phyloP scores from a whole-genome alignment of 2,797 vertebrate genomes.

The Thaleichthys pacificus region DNA sequence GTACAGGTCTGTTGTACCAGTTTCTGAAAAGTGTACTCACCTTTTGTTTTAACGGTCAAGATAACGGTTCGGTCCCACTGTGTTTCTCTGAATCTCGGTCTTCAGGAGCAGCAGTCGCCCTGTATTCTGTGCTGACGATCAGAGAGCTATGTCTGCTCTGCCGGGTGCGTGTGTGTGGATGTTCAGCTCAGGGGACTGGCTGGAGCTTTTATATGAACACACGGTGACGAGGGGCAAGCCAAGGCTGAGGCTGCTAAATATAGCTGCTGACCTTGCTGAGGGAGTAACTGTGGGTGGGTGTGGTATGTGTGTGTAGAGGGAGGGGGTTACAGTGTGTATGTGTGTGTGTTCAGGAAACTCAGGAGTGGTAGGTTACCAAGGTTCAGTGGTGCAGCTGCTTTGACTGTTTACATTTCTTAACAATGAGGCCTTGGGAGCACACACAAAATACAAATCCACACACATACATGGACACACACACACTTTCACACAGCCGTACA shows the following conservation, averaged over 20 bases:
- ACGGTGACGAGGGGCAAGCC: conserved; percentile 50
- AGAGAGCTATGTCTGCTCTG: not conserved
- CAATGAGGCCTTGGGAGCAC: conserved; percentile 12
- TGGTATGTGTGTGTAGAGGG: conserved; percentile 20
- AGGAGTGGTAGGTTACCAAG: conserved; percentile 5
- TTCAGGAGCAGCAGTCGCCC: not conserved
- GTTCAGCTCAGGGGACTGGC: conserved; percentile 42
- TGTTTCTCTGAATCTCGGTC: not conserved
- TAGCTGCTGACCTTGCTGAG: conserved; percentile 69
- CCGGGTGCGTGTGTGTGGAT: conserved; percentile 4
- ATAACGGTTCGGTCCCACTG: not conserved
- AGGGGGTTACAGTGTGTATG: conserved; percentile 6
- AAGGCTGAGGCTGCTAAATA: conserved; percentile 63
- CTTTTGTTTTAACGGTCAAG: not conserved
- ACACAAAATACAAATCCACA: not conserved
- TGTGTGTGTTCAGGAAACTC: conserved; percentile 8
- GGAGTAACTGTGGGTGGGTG: conserved; percentile 41
- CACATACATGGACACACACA: not conserved
- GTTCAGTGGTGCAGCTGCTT: conserved; percentile 9
- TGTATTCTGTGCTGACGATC: not conserved
- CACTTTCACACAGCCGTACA: not conserved
- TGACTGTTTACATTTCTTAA: conserved; percentile 7
- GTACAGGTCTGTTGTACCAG: not conserved
- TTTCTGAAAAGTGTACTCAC: not conserved
- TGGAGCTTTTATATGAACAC: conserved; percentile 67